phyloP scores from a whole-genome alignment of 2,888 invertebrate species.

The Hyppa rectilinea region DNA sequence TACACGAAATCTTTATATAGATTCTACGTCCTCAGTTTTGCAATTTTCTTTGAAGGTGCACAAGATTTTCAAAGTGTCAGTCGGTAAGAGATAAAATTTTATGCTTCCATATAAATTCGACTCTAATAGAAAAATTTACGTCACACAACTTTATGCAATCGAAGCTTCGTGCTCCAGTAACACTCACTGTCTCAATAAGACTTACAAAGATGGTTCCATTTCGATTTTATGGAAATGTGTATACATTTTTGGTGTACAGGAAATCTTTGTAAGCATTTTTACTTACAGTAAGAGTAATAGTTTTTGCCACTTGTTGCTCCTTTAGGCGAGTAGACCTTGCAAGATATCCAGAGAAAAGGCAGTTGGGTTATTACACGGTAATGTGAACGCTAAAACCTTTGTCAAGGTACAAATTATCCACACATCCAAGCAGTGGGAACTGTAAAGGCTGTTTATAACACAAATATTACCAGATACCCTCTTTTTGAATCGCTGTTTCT shows the following conservation, averaged over 20 bases:
- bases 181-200: constrained; percentile 51
- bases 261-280: constrained; percentile 4
- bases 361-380: not conserved
- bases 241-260: not conserved
- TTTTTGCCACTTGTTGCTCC: not conserved
- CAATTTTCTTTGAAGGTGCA: constrained; percentile 33
- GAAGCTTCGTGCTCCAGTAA: constrained; percentile 26
- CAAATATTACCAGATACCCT: not conserved
- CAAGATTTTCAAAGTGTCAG: constrained; percentile 47
- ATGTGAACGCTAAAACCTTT: too few species aligned
- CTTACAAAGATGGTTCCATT: constrained; percentile 20
- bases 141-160: constrained; percentile 47
- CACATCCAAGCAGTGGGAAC: not conserved
- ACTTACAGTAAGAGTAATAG: too few species aligned
- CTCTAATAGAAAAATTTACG: constrained; percentile 58
- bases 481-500: not conserved
- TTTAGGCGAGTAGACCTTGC: not conserved
- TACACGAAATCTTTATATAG: constrained; percentile 35
- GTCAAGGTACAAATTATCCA: too few species aligned
- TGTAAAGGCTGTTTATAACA: not conserved
- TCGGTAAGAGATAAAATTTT: constrained; percentile 56
- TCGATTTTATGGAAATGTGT: constrained; percentile 37
- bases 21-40: constrained; percentile 38
- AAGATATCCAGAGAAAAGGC: not conserved
- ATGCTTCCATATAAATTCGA: constrained; percentile 51